These are phyloP conservation scores for Xenopus tropicalis DNA, from an alignment of 2,113 vertebrate species.

Conservation along the genomic window DNA sequence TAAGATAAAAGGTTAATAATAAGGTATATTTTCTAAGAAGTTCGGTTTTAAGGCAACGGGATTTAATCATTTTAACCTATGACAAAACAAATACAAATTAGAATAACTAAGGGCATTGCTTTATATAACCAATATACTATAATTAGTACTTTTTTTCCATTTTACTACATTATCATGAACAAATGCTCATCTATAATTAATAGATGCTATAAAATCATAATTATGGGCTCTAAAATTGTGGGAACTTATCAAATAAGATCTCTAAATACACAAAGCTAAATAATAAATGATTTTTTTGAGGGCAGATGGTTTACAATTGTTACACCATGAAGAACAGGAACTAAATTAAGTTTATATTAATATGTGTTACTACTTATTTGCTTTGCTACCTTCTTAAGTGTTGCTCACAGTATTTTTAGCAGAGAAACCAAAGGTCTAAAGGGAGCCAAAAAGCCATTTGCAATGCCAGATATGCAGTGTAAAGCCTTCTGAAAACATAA, in stretches of 20 bases:
- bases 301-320: not conserved
- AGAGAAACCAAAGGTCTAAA: too few species aligned
- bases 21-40: constrained; percentile 11
- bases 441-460: too few species aligned
- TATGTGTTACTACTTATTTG: too few species aligned
- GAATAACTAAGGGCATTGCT: constrained; percentile 31
- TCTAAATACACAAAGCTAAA: constrained; percentile 12
- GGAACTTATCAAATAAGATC: constrained; percentile 9
- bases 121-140: constrained; percentile 24
- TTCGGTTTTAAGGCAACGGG: constrained; percentile 21
- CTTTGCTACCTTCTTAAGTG: too few species aligned
- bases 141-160: constrained; percentile 22
- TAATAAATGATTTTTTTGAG: constrained; percentile 7
- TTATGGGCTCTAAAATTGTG: constrained; percentile 9
- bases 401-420: too few species aligned
- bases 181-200: constrained; percentile 31
- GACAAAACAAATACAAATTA: constrained; percentile 39
- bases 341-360: too few species aligned
- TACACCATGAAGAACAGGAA: not conserved
- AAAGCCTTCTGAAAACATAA: too few species aligned
- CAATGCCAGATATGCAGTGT: too few species aligned
- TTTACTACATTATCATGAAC: constrained; percentile 29
- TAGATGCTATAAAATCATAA: constrained; percentile 6
- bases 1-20: constrained; percentile 22
- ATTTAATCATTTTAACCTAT: constrained; percentile 40